phyloP scores from a whole-genome alignment of 2,888 invertebrate species.

The Chymomyza amoena region DNA sequence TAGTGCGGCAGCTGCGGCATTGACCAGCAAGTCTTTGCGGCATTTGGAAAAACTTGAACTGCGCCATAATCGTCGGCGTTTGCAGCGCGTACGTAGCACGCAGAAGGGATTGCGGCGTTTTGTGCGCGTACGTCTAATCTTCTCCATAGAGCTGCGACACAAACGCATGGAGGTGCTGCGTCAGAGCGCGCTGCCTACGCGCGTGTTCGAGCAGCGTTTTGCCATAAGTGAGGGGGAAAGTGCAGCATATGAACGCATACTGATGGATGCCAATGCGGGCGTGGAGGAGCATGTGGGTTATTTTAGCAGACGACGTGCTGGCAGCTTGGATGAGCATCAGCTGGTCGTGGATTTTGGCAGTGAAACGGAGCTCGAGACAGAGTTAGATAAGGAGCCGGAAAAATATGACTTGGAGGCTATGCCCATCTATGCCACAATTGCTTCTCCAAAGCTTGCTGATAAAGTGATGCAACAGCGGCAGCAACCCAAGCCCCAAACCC shows the following conservation, averaged over 20 bases:
- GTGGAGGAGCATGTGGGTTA: conserved; percentile 76
- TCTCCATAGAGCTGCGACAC: conserved; percentile 83
- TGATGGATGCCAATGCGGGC: conserved; percentile 63
- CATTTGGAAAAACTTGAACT: conserved; percentile 74
- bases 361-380: conserved; percentile 47
- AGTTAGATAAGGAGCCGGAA: conserved; percentile 1
- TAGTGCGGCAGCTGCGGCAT: conserved; percentile 11
- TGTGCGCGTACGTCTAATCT: conserved; percentile 84
- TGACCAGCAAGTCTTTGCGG: conserved; percentile 54
- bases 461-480: background rate
- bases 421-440: conserved; percentile 50
- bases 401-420: conserved; percentile 32
- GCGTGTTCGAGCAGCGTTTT: conserved; percentile 72
- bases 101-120: conserved; percentile 78
- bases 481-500: conserved; percentile 6
- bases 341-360: conserved; percentile 62
- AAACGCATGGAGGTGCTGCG: conserved; percentile 76
- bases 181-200: conserved; percentile 65
- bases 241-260: conserved; percentile 71
- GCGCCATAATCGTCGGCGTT: conserved; percentile 72
- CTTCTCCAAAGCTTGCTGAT: background rate
- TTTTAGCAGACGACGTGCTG: conserved; percentile 55
- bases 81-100: conserved; percentile 75
- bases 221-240: conserved; percentile 62
- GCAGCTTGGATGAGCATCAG: conserved; percentile 33